Evolutionary conservation across 2,113 vertebrate species (phyloP).

Genomic region (Myrmophylax atrothorax): DNA sequence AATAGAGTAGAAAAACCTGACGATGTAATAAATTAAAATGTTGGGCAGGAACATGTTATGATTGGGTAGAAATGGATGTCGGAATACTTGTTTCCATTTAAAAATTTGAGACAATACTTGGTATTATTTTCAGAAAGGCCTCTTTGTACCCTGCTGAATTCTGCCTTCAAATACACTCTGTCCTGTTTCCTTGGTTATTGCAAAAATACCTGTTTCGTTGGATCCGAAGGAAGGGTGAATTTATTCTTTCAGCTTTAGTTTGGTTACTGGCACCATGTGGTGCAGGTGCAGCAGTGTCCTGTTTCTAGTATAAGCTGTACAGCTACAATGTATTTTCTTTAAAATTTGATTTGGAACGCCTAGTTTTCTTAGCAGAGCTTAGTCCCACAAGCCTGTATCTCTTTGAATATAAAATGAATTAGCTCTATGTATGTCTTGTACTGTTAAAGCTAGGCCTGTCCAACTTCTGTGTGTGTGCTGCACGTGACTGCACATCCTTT

Average conservation of each 20-base stretch:
- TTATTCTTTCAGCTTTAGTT: neutral
- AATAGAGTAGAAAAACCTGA: neutral
- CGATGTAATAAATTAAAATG: neutral
- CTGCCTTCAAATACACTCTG: neutral
- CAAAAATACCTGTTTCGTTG: neutral
- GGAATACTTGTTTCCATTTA: neutral
- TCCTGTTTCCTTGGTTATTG: neutral
- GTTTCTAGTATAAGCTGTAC: accelerated
- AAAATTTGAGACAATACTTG: neutral
- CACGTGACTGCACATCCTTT: accelerated
- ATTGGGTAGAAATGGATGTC: neutral
- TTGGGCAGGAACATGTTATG: neutral
- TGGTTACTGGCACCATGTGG: neutral
- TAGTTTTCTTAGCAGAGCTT: neutral
- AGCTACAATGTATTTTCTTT: neutral
- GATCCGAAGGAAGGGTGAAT: neutral
- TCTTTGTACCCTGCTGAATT: neutral
- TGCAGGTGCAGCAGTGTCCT: neutral
- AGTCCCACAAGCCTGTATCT: neutral
- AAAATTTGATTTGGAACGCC: neutral
- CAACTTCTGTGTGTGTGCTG: neutral
- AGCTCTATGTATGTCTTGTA: accelerated
- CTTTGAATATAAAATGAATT: neutral
- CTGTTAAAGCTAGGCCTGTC: neutral
- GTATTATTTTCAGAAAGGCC: neutral